phyloP scores from a whole-genome alignment of 2,888 invertebrate genomes.

The Phortica magna region DNA sequence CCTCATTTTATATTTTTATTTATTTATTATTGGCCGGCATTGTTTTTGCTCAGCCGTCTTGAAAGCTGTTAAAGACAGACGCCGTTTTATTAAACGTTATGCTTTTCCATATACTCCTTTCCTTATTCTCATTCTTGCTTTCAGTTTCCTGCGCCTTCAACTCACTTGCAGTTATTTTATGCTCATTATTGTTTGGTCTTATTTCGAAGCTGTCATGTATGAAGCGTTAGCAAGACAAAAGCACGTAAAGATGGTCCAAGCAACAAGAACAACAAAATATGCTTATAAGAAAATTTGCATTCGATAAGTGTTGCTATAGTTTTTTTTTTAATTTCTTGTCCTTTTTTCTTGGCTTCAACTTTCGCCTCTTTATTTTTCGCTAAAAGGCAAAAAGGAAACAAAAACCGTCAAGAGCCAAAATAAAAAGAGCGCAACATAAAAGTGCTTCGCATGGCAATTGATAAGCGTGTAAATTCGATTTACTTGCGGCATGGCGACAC shows the following conservation, averaged over 20 bases:
- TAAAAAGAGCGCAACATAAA: no score
- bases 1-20: not conserved
- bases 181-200: no score
- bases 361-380: no score
- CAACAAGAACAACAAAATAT: not conserved
- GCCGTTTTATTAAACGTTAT: not conserved
- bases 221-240: not conserved
- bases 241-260: not conserved
- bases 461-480: slow-evolving; percentile 48
- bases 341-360: slow-evolving; percentile 28
- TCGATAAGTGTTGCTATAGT: slow-evolving; percentile 47
- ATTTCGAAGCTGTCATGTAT: no score
- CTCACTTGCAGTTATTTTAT: not conserved
- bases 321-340: not conserved
- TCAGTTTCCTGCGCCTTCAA: not conserved
- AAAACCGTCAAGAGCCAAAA: no score
- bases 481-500: slow-evolving; percentile 9
- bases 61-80: not conserved
- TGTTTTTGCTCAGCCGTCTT: not conserved
- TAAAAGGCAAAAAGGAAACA: slow-evolving; percentile 21
- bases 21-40: not conserved
- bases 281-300: slow-evolving; percentile 51
- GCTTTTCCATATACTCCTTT: not conserved
- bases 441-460: not conserved
- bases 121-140: not conserved